phyloP scores from a whole-genome alignment of 2,888 invertebrate species.

The Pseudococcus viburni region DNA sequence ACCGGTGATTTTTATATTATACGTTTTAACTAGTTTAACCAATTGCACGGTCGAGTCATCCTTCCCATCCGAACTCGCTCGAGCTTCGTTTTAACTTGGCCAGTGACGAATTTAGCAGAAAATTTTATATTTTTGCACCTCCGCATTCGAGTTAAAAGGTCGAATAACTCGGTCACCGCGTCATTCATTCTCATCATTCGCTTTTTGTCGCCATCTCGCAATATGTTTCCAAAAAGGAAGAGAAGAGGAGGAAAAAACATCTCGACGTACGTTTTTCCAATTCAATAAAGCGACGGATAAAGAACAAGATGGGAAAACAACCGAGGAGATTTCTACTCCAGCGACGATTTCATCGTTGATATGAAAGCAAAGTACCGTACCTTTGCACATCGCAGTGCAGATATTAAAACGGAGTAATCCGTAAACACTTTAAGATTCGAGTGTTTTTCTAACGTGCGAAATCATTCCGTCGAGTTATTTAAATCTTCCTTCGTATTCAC shows the following conservation, averaged over 20 bases:
- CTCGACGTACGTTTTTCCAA: background rate
- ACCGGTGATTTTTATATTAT: background rate
- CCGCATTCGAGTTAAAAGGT: no score
- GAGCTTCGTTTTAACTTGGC: background rate
- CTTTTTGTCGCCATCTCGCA: background rate
- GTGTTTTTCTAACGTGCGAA: background rate
- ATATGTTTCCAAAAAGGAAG: background rate
- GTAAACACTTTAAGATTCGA: conserved; percentile 14
- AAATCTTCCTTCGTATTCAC: background rate
- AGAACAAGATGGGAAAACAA: background rate
- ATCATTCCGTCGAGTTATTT: conserved; percentile 25
- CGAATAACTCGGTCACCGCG: no score
- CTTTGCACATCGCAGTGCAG: background rate
- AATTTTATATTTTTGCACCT: no score
- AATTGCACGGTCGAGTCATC: background rate
- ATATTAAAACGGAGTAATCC: conserved; percentile 29
- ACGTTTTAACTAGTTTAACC: conserved; percentile 2
- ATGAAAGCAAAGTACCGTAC: background rate
- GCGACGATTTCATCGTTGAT: background rate
- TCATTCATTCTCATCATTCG: background rate
- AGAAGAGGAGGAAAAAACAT: background rate
- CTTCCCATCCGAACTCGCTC: background rate
- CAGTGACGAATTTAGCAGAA: no score
- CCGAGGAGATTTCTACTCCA: background rate
- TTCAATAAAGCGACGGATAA: conserved; percentile 14